Conservation (phyloP, 2,888 invertebrate species). For the Onthophagus sagittarius region DNA sequence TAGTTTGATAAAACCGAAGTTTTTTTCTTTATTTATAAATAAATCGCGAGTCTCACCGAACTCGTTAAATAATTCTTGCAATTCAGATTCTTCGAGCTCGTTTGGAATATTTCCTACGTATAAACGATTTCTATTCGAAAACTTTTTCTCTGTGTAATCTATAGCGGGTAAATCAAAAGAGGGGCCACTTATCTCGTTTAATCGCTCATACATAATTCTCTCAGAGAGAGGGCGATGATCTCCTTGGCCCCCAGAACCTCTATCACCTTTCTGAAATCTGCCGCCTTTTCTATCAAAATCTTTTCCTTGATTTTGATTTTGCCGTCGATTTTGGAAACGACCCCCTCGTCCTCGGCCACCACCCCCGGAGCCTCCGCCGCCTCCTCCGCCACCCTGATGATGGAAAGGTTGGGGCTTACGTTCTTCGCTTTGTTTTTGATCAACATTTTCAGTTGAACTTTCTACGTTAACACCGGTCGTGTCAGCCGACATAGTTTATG, state of each 20-base stretch:
- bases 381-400: constrained; percentile 13
- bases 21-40: constrained; percentile 91
- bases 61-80: constrained; percentile 77
- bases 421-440: constrained; percentile 12
- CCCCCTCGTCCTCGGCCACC: constrained; percentile 6
- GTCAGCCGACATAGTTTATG: constrained; percentile 19
- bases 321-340: constrained; percentile 20
- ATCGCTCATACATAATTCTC: constrained; percentile 57
- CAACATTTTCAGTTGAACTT: constrained; percentile 21
- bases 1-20: constrained; percentile 94
- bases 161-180: constrained; percentile 72
- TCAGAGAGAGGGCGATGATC: constrained; percentile 20
- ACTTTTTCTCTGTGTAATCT: constrained; percentile 76
- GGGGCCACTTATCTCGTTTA: constrained; percentile 70
- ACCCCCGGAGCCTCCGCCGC: constrained; percentile 1
- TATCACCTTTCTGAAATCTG: constrained; percentile 11
- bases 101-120: constrained; percentile 90
- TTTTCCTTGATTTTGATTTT: constrained; percentile 3
- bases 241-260: neutral
- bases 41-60: constrained; percentile 90
- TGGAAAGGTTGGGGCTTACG: constrained; percentile 15
- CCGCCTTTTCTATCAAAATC: constrained; percentile 19
- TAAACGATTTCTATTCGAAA: constrained; percentile 87
- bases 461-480: constrained; percentile 18
- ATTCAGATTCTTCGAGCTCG: constrained; percentile 86